Evolutionary conservation across 2,888 invertebrate species (phyloP).

Genomic region (Eledona agricola): DNA sequence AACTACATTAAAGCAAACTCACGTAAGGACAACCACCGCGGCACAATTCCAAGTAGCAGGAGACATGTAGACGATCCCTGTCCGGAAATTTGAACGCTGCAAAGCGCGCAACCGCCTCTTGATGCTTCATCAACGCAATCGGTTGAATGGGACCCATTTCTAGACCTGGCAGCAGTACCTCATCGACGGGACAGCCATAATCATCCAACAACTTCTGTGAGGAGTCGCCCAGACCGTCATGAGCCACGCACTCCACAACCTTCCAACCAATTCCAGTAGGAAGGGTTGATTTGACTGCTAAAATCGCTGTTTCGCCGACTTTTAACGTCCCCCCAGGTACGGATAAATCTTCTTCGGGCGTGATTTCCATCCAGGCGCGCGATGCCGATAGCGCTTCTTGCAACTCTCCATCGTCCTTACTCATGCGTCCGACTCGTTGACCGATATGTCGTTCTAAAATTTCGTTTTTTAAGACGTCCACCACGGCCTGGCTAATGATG

Average conservation of each 20-base stretch:
- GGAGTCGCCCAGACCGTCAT: slow-evolving; percentile 80
- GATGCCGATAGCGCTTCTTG: slow-evolving; percentile 59
- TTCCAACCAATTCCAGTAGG: slow-evolving; percentile 78
- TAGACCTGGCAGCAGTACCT: slow-evolving; percentile 69
- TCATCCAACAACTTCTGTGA: slow-evolving; percentile 78
- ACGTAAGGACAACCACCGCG: slow-evolving; percentile 75
- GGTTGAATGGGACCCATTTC: slow-evolving; percentile 57
- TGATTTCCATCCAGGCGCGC: slow-evolving; percentile 77
- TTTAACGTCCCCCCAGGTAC: slow-evolving; percentile 69
- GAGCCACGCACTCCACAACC: slow-evolving; percentile 79
- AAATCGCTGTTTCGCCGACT: slow-evolving; percentile 75
- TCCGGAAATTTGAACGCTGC: slow-evolving; percentile 87
- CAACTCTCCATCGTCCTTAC: slow-evolving; percentile 60
- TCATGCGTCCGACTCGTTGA: slow-evolving; percentile 65
- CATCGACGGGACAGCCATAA: slow-evolving; percentile 78
- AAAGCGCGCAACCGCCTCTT: slow-evolving; percentile 69
- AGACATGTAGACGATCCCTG: slow-evolving; percentile 77
- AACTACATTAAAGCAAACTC: slow-evolving; percentile 12
- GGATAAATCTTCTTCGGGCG: slow-evolving; percentile 50
- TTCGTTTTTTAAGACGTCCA: slow-evolving; percentile 65
- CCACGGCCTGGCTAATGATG: slow-evolving; percentile 67
- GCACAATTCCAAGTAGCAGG: slow-evolving; percentile 82
- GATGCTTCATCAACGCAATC: slow-evolving; percentile 59
- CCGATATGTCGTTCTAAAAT: slow-evolving; percentile 48
- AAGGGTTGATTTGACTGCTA: slow-evolving; percentile 72